Evolutionary conservation across 2,888 invertebrate species (phyloP), one percentile per base, ranked within the genome.

Genomic region (Allacma fusca): DNA sequence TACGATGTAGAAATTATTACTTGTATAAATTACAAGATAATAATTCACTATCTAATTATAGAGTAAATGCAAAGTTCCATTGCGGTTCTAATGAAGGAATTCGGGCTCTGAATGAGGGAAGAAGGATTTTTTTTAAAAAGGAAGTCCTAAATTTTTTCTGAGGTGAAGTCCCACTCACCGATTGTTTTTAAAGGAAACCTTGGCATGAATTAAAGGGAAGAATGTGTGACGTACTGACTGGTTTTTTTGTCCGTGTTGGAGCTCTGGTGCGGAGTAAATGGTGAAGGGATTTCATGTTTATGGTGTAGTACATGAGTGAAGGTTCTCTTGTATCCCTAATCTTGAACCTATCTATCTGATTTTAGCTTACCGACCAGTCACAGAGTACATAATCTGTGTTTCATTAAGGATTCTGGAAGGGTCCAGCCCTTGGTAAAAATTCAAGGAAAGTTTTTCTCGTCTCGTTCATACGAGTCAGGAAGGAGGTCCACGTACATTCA

Each of bases 371-470:
- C 50, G 50, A 12, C 9, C 50, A 34, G 34, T 34, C 34, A 34
- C 16, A 50, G 50, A 50, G 50, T 50, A 50, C 19, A 50, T 50
- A 50, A 24, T 44, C 64, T 67, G 67, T 69, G 50, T 64, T 79
- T 79, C 76, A 79, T 79, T 79, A 79, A 79, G 79, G 68, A 75
- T 75, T 78, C 68, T 68, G 44, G 65, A 26, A 68, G 68, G 74
- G 72, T 76, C 79, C 79, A 76, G 57, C 79, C 78, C 76, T 70
- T 76, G 73, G 70, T 78, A 72, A 71, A 72, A 76, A 78, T 78
- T 76, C 76, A 43, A 73, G 73, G 76, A 40, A 69, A 76, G 50
- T 79, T 65, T 65, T 34, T 65, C 74, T 73, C 62, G 26, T 59
- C 75, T 75, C 34, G 68, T 57, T 75, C 29, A 67, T 57, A 68